Conservation (phyloP, 64 coral and sea anemone genomes). For the Dendrophyllia cribrosa region DNA sequence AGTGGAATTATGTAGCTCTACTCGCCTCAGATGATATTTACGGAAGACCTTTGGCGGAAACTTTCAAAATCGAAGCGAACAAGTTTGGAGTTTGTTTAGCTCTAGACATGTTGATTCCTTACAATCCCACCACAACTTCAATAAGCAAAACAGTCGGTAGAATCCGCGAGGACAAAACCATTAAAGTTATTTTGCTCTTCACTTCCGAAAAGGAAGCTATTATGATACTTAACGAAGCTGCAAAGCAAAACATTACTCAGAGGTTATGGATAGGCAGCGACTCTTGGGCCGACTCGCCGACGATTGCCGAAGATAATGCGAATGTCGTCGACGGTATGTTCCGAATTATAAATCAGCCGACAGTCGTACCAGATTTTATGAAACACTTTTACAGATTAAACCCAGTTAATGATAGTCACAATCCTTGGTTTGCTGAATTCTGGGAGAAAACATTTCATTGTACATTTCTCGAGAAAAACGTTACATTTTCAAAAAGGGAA, state of each 20-base stretch:
- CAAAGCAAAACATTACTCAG: constrained; percentile 11
- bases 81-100: constrained; percentile 58
- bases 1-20: constrained; percentile 69
- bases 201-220: constrained; percentile 38
- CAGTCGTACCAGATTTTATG: constrained; percentile 27
- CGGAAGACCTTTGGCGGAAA: constrained; percentile 55
- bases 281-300: constrained; percentile 60
- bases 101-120: constrained; percentile 45
- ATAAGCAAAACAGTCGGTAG: not conserved
- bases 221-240: constrained; percentile 31
- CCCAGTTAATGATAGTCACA: not conserved
- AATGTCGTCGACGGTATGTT: constrained; percentile 46
- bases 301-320: constrained; percentile 34
- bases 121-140: not conserved
- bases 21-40: constrained; percentile 48
- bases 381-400: constrained; percentile 25
- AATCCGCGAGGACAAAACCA: not conserved
- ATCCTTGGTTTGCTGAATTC: constrained; percentile 21
- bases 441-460: constrained; percentile 35
- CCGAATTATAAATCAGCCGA: constrained; percentile 45
- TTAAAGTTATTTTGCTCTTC: constrained; percentile 62
- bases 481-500: not conserved
- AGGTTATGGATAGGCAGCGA: constrained; percentile 73
- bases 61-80: constrained; percentile 63
- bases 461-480: not conserved